Percentiles rank a stretch among this genome's conserved stretches.
phyloP scores from a whole-genome alignment of 35 echinoderm and acorn worm genomes.

The Ophioderma brevispina region DNA sequence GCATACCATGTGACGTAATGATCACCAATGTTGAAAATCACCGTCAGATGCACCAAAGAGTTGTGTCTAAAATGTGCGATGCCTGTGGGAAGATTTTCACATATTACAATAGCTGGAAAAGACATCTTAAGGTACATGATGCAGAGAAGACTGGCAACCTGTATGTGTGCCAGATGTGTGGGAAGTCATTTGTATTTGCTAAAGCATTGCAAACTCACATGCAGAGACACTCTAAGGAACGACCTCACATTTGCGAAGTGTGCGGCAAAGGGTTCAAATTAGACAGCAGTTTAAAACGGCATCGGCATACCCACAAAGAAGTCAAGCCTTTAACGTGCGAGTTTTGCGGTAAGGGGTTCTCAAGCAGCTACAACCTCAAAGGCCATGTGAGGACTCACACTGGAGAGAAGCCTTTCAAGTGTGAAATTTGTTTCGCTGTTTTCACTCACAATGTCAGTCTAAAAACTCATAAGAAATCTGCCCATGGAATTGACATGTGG shows the following conservation, averaged over 20 bases:
- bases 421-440: slow-evolving; percentile 56
- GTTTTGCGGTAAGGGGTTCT: slow-evolving; percentile 70
- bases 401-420: slow-evolving; percentile 70
- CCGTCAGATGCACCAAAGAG: no score
- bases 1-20: no score
- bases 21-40: no score
- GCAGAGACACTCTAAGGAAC: neutral
- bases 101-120: neutral
- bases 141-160: neutral
- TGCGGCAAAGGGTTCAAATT: slow-evolving; percentile 71
- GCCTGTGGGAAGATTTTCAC: neutral
- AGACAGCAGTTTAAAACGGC: slow-evolving; percentile 20
- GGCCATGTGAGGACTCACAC: slow-evolving; percentile 75
- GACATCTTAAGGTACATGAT: neutral
- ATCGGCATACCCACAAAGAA: slow-evolving; percentile 18
- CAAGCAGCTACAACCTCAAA: slow-evolving; percentile 61
- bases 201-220: slow-evolving; percentile 1
- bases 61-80: no score
- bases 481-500: slow-evolving; percentile 81
- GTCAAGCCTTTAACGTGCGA: slow-evolving; percentile 68
- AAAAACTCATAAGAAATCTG: slow-evolving; percentile 76
- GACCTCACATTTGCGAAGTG: no score
- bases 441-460: slow-evolving; percentile 92
- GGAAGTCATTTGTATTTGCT: neutral
- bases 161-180: neutral